Conservation (phyloP, 2,797 vertebrate genomes). For the Pampus argenteus region DNA sequence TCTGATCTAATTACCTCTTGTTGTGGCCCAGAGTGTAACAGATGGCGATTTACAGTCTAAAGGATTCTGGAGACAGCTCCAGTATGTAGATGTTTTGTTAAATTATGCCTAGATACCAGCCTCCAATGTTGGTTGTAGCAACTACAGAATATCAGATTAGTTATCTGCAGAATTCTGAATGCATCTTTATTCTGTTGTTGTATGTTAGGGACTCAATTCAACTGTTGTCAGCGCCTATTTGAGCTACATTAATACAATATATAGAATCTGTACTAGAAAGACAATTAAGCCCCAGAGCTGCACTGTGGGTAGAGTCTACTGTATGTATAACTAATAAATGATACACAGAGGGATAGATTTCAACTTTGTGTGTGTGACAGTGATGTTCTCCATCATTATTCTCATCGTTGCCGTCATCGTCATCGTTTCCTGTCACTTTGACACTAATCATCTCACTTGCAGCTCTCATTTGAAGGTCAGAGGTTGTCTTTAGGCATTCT, state of each 20-base stretch:
- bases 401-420: neutral
- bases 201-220: neutral
- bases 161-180: conserved; percentile 7
- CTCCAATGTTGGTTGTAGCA: conserved; percentile 6
- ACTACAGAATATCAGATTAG: conserved; percentile 3
- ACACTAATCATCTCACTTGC: neutral
- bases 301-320: no score
- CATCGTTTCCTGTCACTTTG: neutral
- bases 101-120: conserved; percentile 9
- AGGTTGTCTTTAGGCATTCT: neutral
- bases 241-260: neutral
- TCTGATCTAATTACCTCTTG: conserved; percentile 51
- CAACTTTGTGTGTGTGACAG: no score
- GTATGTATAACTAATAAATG: no score
- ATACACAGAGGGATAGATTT: no score
- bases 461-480: neutral
- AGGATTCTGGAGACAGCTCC: conserved; percentile 25
- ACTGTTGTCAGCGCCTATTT: neutral
- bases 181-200: neutral
- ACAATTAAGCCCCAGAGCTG: neutral
- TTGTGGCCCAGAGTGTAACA: conserved; percentile 37
- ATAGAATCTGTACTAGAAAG: neutral
- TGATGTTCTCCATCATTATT: neutral
- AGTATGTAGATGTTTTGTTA: conserved; percentile 30
- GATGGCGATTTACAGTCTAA: conserved; percentile 45